A percentile compares a stretch with the other conserved stretches of the same genome.
Evolutionary conservation across 2,888 invertebrate species (phyloP).

Genomic region (Pristionchus arcanus): DNA sequence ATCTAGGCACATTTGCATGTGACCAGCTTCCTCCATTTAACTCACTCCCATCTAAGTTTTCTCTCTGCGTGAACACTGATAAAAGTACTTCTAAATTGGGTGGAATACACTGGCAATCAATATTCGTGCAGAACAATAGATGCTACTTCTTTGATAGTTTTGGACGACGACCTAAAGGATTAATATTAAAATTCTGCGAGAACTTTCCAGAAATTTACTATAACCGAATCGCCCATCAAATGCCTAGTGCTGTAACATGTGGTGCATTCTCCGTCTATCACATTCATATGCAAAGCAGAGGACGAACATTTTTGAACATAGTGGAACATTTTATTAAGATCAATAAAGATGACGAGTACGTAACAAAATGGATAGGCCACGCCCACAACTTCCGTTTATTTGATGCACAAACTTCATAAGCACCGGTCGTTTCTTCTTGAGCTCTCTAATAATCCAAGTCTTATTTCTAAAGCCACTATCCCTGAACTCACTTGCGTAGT

Average conservation of each 20-base stretch:
- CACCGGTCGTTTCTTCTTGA: background rate
- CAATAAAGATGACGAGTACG: background rate
- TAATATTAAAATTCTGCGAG: background rate
- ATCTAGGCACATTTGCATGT: background rate
- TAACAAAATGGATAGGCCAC: background rate
- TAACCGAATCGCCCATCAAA: background rate
- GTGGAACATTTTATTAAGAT: background rate
- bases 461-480: background rate
- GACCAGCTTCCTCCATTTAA: background rate
- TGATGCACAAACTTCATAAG: background rate
- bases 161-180: background rate
- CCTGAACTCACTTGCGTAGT: background rate
- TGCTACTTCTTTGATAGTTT: slow-evolving; percentile 3
- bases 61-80: background rate
- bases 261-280: slow-evolving; percentile 1
- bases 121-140: background rate
- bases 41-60: background rate
- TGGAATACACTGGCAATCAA: background rate
- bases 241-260: background rate
- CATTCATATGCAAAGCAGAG: slow-evolving; percentile 31
- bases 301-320: background rate
- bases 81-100: background rate
- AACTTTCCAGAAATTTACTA: background rate
- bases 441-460: background rate
- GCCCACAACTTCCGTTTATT: background rate